A percentile compares a stretch with the other conserved stretches of the same genome.
phyloP scores from a whole-genome alignment of 2,797 vertebrate genomes.

The Falco concolor region DNA sequence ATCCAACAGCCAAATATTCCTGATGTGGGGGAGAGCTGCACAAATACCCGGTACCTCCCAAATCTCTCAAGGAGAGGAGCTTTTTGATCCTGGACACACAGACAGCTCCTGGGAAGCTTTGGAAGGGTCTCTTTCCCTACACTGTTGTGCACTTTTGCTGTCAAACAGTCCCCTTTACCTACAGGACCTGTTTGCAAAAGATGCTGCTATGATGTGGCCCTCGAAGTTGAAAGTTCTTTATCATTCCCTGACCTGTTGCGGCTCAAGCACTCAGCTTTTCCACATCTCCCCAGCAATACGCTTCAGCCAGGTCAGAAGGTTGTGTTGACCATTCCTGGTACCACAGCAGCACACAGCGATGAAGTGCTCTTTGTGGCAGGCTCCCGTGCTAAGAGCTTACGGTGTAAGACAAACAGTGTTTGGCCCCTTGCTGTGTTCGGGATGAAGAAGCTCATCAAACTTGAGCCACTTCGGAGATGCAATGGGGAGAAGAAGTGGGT shows the following conservation, averaged over 20 bases:
- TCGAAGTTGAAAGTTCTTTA: not conserved
- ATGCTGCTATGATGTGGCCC: not conserved
- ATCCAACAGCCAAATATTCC: not conserved
- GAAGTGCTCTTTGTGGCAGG: not conserved
- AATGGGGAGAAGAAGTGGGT: not conserved
- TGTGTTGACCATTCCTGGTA: not conserved
- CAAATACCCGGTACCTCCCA: not conserved
- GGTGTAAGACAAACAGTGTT: not conserved
- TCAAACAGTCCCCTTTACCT: not conserved
- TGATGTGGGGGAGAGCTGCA: not conserved
- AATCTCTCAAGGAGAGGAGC: not conserved
- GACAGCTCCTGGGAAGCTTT: not conserved
- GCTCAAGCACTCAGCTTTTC: not conserved
- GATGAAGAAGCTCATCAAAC: not conserved
- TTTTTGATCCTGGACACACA: not conserved
- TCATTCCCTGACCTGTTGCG: not conserved
- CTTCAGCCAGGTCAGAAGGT: not conserved
- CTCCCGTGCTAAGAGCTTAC: not conserved
- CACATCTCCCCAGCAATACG: not conserved
- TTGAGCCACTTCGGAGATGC: fast-evolving
- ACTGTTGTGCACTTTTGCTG: not conserved
- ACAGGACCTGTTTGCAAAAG: not conserved
- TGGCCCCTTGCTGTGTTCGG: not conserved
- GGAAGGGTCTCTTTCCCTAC: not conserved
- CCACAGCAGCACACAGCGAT: not conserved